Conservation (phyloP, 2,797 vertebrate species). For the Streptopelia turtur region DNA sequence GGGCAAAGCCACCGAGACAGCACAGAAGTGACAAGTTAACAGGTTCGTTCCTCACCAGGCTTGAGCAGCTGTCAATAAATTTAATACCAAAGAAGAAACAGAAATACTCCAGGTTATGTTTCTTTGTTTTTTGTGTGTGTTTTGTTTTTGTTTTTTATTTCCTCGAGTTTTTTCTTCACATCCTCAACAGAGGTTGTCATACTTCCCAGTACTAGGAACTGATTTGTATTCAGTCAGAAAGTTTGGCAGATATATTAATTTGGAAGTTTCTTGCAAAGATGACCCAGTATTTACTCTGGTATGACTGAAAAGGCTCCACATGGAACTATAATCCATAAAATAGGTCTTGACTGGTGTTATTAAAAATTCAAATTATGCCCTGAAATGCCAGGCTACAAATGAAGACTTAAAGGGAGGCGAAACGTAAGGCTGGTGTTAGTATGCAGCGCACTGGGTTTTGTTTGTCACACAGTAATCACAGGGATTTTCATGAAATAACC, state of each 20-base stretch:
- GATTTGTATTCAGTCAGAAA: neutral
- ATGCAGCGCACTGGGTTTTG: neutral
- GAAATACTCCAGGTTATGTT: neutral
- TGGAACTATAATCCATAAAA: constrained; percentile 34
- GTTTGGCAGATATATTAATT: neutral
- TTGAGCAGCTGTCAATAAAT: neutral
- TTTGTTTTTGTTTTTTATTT: neutral
- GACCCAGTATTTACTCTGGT: constrained; percentile 28
- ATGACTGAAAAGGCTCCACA: constrained; percentile 23
- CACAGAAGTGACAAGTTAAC: neutral
- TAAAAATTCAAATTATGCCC: neutral
- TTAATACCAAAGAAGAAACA: neutral
- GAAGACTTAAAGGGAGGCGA: neutral
- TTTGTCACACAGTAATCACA: neutral
- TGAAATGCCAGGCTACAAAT: neutral
- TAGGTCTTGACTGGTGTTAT: neutral
- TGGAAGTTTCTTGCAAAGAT: constrained; percentile 20
- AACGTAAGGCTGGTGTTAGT: neutral
- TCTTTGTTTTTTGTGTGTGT: no score
- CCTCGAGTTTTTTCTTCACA: rapidly evolving
- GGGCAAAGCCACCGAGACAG: neutral
- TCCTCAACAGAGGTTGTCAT: neutral
- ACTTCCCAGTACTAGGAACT: neutral
- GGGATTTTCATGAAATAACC: neutral
- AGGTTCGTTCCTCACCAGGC: neutral